Percentiles rank a stretch among this genome's conserved stretches.
These are phyloP conservation scores for Habrosyne pyritoides DNA, from an alignment of 2,888 invertebrate species.

Conservation along the genomic window DNA sequence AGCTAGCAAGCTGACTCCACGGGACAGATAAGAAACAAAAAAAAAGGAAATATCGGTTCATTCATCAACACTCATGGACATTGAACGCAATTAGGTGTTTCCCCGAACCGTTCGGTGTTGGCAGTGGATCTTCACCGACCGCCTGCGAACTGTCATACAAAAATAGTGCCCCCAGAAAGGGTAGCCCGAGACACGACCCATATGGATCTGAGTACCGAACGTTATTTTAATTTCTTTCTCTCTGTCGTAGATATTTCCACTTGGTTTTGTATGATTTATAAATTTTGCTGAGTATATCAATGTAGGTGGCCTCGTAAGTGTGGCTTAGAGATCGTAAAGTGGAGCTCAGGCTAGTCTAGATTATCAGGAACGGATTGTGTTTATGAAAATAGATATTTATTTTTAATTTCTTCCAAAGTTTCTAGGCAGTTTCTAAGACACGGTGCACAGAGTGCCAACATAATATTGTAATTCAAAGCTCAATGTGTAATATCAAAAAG, in stretches of 20 bases:
- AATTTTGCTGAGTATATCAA: slow-evolving; percentile 12
- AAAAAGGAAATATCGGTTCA: slow-evolving; percentile 36
- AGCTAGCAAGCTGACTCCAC: no score
- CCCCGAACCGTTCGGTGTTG: slow-evolving; percentile 49
- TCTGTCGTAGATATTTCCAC: slow-evolving; percentile 25
- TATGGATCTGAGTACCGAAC: slow-evolving; percentile 61
- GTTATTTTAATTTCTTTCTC: slow-evolving; percentile 69
- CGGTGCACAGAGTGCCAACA: no score
- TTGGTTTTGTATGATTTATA: slow-evolving; percentile 25
- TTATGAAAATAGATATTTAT: no score
- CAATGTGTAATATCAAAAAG: background rate
- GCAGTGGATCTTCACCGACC: slow-evolving; percentile 35
- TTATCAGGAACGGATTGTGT: no score
- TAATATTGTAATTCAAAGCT: background rate
- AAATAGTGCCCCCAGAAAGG: slow-evolving; percentile 81
- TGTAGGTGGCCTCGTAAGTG: background rate
- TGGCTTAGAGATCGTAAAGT: no score
- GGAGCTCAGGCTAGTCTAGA: no score
- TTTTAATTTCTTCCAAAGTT: no score
- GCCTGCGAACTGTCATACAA: slow-evolving; percentile 81
- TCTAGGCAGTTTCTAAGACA: no score
- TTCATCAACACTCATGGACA: slow-evolving; percentile 50
- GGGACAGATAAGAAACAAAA: background rate
- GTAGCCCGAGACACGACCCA: slow-evolving; percentile 74
- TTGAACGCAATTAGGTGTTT: slow-evolving; percentile 72